phyloP scores from a whole-genome alignment of 2,113 vertebrate species.

The Spermophilus dauricus region DNA sequence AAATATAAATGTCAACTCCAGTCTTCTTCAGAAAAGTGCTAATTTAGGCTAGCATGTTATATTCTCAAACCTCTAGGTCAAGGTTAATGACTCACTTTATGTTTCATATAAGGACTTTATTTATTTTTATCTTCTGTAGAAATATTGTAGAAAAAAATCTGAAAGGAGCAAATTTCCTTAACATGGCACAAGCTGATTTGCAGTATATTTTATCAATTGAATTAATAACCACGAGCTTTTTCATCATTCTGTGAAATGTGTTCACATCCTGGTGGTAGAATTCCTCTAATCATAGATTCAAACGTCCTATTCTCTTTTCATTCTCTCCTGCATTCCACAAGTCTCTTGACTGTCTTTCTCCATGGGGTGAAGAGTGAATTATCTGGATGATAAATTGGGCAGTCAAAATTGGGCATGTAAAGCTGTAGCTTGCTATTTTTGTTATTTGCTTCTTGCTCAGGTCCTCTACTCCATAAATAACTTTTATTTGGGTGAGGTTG shows the following conservation, averaged over 20 bases:
- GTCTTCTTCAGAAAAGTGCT: conserved; percentile 44
- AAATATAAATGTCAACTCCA: conserved; percentile 38
- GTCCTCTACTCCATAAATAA: background rate
- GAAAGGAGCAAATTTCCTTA: conserved; percentile 3
- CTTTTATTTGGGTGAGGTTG: background rate
- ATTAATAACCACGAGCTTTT: background rate
- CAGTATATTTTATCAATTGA: conserved; percentile 5
- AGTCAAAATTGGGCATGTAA: background rate
- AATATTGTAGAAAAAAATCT: background rate
- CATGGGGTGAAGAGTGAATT: background rate
- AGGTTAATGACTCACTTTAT: conserved; percentile 55
- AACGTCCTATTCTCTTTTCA: background rate
- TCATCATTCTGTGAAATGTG: conserved; percentile 35
- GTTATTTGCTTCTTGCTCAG: background rate
- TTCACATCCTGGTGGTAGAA: background rate
- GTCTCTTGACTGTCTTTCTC: background rate
- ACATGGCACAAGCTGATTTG: conserved; percentile 19
- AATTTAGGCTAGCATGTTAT: background rate
- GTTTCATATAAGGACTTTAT: conserved; percentile 12
- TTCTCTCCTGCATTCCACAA: background rate
- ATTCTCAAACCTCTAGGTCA: conserved; percentile 38
- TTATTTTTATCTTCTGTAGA: conserved; percentile 41
- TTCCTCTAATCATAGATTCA: background rate
- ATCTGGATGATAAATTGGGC: background rate
- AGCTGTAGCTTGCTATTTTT: background rate